These are phyloP conservation scores for Ceratotherium simum DNA, from an alignment of 2,113 vertebrate species.

Conservation along the genomic window DNA sequence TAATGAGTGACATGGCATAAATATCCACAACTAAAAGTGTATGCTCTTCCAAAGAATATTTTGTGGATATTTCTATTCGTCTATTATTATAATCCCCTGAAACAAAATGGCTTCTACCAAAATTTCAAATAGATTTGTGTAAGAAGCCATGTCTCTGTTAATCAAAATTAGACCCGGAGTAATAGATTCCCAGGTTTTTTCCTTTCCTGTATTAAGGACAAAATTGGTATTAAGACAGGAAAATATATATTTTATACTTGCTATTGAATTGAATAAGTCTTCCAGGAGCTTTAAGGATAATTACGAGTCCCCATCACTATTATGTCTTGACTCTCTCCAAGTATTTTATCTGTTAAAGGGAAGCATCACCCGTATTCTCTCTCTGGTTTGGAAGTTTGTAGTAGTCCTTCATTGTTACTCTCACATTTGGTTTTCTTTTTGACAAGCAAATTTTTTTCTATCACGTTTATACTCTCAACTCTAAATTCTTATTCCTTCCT, in stretches of 20 bases:
- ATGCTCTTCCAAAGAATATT: not conserved
- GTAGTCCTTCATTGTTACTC: not conserved
- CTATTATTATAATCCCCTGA: not conserved
- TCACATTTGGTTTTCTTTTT: not conserved
- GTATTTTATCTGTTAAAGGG: not conserved
- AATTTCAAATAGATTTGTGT: not conserved
- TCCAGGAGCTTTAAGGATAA: not conserved
- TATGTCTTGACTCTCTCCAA: not conserved
- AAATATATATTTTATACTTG: constrained; percentile 16
- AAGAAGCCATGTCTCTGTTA: constrained; percentile 33
- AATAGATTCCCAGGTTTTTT: not conserved
- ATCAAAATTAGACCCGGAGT: not conserved
- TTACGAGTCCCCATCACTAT: not conserved
- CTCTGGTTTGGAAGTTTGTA: not conserved
- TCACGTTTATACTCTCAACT: not conserved
- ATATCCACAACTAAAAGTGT: not conserved
- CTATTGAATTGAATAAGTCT: not conserved
- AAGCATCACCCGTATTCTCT: not conserved
- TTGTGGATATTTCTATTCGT: not conserved
- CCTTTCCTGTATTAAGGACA: not conserved
- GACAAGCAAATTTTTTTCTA: not conserved
- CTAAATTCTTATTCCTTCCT: not conserved
- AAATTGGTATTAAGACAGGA: not conserved
- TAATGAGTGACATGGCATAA: not conserved
- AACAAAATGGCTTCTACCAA: not conserved